Evolutionary conservation across 2,797 vertebrate species (phyloP).

Genomic region (Calcarius lapponicus): DNA sequence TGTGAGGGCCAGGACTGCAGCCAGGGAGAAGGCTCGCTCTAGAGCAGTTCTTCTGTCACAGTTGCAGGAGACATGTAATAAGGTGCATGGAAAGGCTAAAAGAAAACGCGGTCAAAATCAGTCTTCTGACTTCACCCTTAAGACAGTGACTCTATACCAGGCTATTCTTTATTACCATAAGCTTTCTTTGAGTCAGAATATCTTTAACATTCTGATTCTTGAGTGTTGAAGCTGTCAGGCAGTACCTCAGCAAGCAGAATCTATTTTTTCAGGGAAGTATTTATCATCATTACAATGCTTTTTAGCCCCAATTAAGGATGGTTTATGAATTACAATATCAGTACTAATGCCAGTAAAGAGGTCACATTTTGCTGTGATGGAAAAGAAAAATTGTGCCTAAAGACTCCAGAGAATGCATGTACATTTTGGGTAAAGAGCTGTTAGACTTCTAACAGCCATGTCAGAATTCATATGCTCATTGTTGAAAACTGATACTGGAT

Average conservation of each 20-base stretch:
- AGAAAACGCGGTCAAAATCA: background rate
- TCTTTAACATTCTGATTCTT: background rate
- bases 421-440: constrained; percentile 13
- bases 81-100: background rate
- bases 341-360: constrained; percentile 18
- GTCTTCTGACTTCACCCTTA: background rate
- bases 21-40: background rate
- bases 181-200: background rate
- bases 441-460: constrained; percentile 25
- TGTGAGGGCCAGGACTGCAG: background rate
- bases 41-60: background rate
- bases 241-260: background rate
- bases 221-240: constrained; percentile 1
- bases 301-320: constrained; percentile 10
- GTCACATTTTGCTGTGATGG: constrained; percentile 4
- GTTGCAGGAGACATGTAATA: background rate
- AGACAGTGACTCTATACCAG: background rate
- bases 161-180: background rate
- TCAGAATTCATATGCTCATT: constrained; percentile 28
- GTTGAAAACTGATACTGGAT: constrained; percentile 15
- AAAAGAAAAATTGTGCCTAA: background rate
- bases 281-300: constrained; percentile 15
- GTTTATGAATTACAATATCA: constrained; percentile 22
- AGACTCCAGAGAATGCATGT: background rate
- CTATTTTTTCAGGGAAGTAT: constrained; percentile 13